Evolutionary conservation across 2,797 vertebrate species (phyloP), one percentile per base, ranked within the genome.

Genomic region (Pyrocephalus nanus): DNA sequence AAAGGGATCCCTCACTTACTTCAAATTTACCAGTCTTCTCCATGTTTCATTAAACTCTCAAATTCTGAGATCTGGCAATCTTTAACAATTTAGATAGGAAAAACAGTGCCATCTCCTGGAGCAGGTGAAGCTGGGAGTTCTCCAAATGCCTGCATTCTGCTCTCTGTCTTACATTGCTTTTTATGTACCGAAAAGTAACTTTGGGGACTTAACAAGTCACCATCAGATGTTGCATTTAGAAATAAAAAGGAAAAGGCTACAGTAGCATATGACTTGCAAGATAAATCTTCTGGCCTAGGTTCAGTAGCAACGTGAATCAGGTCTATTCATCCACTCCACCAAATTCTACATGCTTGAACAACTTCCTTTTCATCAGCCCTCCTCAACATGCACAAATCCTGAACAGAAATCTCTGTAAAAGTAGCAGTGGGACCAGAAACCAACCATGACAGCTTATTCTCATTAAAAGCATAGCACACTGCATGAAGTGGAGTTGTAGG

Each of bases 21-120:
- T 82, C 36, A 55, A 6, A 66, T 53, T 36, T 55, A 36, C 12
- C 3, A 43, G 55, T 60, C 40, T 48, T 67, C 40, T 53, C 34
- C 18, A 15, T 6, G 7, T 85, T 90, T 74, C 34, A 30, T n/a
- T 27, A 67, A 64, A 87, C 8, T 16, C 25, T 65, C 15, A 9
- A 36, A 16, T 42, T 80, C 12, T 74, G 25, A 66, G 40, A 80
- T 32, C 3, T 32, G 12, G 4, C 8, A 40, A 34, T 10, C 13
- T 81, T 17, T 25, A 72, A 30, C 29, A 22, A 43, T 27, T 74
- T 45, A 86, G 30, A 62, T 53, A 57, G 36, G 40, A 48, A 92
- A 77, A 72, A 75, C 34, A 86, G 54, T 91, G 95, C 92, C 95
- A 93, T 55, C 93, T 88, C n/a, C 75, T 81, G 95, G 87, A 91